phyloP scores from a whole-genome alignment of 2,113 vertebrate species.

The Thalassarche chlororhynchos region DNA sequence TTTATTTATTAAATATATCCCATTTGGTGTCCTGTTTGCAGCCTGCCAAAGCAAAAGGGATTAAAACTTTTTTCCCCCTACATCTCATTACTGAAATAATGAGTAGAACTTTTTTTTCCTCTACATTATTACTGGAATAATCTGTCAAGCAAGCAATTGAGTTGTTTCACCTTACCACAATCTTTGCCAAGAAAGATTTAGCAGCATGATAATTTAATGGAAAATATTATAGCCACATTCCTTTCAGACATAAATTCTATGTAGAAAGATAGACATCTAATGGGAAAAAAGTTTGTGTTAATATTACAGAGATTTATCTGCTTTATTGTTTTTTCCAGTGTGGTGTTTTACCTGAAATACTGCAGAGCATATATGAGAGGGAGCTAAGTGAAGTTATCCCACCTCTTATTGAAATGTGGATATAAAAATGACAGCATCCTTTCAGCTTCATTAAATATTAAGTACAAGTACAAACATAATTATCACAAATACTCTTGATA shows the following conservation, averaged over 20 bases:
- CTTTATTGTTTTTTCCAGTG: neutral
- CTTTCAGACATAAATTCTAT: constrained; percentile 1
- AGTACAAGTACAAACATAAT: neutral
- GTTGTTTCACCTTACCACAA: neutral
- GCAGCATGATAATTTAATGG: neutral
- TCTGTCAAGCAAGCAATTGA: constrained; percentile 17
- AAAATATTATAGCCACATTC: constrained; percentile 28
- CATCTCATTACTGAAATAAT: constrained; percentile 8
- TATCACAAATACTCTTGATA: neutral
- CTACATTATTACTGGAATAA: constrained; percentile 12
- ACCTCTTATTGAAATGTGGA: neutral
- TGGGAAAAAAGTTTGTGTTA: neutral
- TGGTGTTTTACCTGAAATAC: neutral
- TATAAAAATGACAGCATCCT: neutral
- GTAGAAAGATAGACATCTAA: neutral
- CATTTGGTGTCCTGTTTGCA: neutral
- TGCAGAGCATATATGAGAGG: neutral
- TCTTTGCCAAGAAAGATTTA: constrained; percentile 31
- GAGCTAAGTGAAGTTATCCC: neutral
- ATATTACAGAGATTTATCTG: neutral
- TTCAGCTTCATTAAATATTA: neutral
- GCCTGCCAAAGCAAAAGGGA: constrained; percentile 13
- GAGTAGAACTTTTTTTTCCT: neutral
- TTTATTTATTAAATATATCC: constrained; percentile 43
- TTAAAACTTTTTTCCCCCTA: neutral